phyloP scores from a whole-genome alignment of 1,140 invertebrate species.

The Luehdorfia chinensis region DNA sequence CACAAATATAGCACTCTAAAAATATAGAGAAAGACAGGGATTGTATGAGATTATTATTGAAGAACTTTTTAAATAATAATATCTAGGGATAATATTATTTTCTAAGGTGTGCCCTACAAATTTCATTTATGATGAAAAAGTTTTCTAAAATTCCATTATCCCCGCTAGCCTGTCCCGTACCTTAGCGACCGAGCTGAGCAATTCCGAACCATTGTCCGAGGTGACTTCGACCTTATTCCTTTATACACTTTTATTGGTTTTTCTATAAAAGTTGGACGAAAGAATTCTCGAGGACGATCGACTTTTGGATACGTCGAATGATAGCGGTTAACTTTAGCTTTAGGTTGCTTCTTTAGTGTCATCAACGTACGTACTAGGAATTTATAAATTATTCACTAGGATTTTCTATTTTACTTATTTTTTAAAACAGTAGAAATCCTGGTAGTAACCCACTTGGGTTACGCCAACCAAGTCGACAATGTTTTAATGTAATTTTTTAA shows the following conservation, averaged over 20 bases:
- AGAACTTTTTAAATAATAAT: too few relatives aligned
- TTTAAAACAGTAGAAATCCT: too few relatives aligned
- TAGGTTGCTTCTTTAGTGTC: neutral
- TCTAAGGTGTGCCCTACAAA: too few relatives aligned
- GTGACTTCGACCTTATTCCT: conserved; percentile 12
- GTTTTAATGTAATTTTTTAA: too few relatives aligned
- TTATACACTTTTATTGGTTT: conserved; percentile 40
- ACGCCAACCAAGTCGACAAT: too few relatives aligned
- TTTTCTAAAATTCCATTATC: conserved; percentile 10
- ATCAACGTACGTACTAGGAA: neutral
- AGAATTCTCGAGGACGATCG: conserved; percentile 26
- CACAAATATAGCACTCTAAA: too few relatives aligned
- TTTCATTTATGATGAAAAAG: conserved; percentile 1
- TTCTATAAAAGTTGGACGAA: conserved; percentile 35
- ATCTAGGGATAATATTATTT: too few relatives aligned
- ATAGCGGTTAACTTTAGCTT: neutral
- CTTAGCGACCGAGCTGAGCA: conserved; percentile 8
- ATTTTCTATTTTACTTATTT: too few relatives aligned
- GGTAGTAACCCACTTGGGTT: too few relatives aligned
- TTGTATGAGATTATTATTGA: too few relatives aligned
- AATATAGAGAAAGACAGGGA: too few relatives aligned
- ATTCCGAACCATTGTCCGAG: conserved; percentile 27
- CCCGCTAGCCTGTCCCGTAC: neutral
- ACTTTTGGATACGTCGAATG: conserved; percentile 1
- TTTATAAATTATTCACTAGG: too few relatives aligned